These are phyloP conservation scores for Scomber colias DNA, from an alignment of 2,113 vertebrate species.

Conservation along the genomic window DNA sequence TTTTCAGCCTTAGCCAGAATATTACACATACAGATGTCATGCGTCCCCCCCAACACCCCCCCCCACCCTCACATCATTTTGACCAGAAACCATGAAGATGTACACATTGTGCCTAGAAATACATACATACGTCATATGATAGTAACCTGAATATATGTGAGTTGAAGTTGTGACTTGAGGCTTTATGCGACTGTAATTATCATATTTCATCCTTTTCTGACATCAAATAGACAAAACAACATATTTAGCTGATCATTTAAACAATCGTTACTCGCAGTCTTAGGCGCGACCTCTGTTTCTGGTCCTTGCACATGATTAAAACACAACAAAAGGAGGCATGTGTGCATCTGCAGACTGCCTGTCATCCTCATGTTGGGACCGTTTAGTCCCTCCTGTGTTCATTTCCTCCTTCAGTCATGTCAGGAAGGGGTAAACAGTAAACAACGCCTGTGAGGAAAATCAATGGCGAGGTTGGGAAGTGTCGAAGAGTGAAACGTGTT, in stretches of 20 bases:
- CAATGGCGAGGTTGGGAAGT: neutral
- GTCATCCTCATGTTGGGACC: neutral
- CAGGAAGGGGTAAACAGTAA: slow-evolving; percentile 27
- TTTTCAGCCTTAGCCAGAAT: too few relatives aligned
- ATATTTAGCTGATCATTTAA: neutral
- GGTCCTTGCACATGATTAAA: neutral
- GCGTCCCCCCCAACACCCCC: too few relatives aligned
- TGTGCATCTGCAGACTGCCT: neutral
- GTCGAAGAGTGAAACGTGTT: slow-evolving; percentile 11
- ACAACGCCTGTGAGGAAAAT: slow-evolving; percentile 12
- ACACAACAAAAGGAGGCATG: neutral
- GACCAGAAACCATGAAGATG: too few relatives aligned
- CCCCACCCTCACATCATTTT: too few relatives aligned
- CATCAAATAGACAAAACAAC: neutral
- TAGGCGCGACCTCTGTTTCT: neutral
- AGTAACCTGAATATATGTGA: neutral
- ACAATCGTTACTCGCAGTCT: neutral
- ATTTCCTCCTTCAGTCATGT: slow-evolving; percentile 31
- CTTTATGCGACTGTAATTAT: too few relatives aligned
- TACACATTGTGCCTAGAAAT: too few relatives aligned
- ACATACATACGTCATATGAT: neutral
- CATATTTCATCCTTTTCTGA: neutral
- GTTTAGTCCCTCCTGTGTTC: slow-evolving; percentile 1
- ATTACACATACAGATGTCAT: too few relatives aligned
- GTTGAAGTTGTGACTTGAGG: too few relatives aligned